Evolutionary conservation across 2,113 vertebrate genomes (phyloP).

Genomic region (Gobio gobio): DNA sequence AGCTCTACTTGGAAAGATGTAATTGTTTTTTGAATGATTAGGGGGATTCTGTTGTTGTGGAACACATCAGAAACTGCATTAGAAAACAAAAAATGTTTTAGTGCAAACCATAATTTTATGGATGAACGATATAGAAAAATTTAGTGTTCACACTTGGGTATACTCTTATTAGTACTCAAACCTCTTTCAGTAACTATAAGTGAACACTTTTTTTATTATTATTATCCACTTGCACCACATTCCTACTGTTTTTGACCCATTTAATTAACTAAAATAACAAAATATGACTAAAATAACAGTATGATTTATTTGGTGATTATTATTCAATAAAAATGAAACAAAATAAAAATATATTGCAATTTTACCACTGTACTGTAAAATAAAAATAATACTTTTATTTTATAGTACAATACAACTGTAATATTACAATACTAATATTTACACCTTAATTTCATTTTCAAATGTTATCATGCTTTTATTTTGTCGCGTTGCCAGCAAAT

Average conservation of each 20-base stretch:
- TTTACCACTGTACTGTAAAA: no score
- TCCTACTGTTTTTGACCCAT: background rate
- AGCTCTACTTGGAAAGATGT: background rate
- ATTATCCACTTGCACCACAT: background rate
- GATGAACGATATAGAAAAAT: background rate
- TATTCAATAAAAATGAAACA: background rate
- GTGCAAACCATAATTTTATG: background rate
- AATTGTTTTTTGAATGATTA: background rate
- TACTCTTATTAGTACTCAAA: no score
- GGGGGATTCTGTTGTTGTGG: background rate
- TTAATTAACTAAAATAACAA: background rate
- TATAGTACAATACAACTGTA: background rate
- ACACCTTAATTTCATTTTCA: background rate
- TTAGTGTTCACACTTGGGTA: background rate
- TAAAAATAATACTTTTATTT: no score
- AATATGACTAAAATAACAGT: background rate
- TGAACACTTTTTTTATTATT: no score
- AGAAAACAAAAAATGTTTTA: background rate
- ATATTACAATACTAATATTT: background rate
- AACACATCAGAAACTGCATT: no score
- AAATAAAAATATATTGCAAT: background rate
- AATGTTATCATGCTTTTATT: background rate
- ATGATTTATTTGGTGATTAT: background rate
- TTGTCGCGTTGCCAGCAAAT: background rate
- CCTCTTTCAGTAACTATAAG: background rate